Conservation (phyloP, 2,888 invertebrate species). For the Pegoplata infirma region DNA sequence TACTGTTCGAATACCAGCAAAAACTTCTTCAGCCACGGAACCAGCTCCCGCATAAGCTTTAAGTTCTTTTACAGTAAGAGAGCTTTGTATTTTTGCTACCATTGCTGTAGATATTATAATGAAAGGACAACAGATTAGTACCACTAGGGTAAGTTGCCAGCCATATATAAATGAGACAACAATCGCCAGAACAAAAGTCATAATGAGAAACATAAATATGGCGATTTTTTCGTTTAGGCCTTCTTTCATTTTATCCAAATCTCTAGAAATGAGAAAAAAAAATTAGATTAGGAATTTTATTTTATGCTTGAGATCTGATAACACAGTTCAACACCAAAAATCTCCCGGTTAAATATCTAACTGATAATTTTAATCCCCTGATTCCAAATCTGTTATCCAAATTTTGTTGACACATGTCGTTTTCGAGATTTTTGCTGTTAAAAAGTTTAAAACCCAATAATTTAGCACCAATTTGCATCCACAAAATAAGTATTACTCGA, state of each 20-base stretch:
- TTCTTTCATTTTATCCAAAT: conserved; percentile 87
- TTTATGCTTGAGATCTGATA: too few species aligned
- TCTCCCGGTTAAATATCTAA: too few species aligned
- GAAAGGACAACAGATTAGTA: conserved; percentile 87
- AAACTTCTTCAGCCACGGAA: conserved; percentile 87
- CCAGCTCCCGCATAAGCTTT: conserved; percentile 88
- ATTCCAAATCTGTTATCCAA: too few species aligned
- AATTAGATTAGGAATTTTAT: too few species aligned
- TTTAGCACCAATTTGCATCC: too few species aligned
- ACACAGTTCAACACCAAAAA: too few species aligned
- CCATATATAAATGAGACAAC: conserved; percentile 87
- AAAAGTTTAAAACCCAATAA: too few species aligned
- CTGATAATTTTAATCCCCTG: too few species aligned
- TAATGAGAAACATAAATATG: conserved; percentile 85
- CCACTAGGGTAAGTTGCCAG: conserved; percentile 91
- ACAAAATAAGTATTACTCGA: too few species aligned
- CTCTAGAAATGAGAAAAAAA: too few species aligned
- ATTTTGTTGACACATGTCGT: too few species aligned
- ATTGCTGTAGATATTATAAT: conserved; percentile 86
- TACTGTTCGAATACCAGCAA: conserved; percentile 86
- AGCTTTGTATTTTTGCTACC: conserved; percentile 85
- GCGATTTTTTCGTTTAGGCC: conserved; percentile 91
- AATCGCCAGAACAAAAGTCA: conserved; percentile 85
- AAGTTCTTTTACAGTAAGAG: conserved; percentile 83
- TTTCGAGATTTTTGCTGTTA: too few species aligned